Evolutionary conservation across 2,113 vertebrate genomes (phyloP).

Genomic region (Neodontobutis hainanensis): DNA sequence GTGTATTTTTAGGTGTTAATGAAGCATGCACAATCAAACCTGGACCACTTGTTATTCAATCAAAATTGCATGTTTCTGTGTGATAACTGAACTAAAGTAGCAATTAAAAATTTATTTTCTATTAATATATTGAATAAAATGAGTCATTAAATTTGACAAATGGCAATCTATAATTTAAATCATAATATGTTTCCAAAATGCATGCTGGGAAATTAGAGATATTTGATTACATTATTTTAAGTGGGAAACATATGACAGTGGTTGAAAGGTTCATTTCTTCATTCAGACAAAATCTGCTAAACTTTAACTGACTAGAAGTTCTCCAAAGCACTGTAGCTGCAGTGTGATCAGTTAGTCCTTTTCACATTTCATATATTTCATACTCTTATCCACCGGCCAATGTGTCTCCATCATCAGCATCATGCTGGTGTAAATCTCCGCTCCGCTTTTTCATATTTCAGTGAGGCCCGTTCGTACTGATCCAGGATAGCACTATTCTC

Average conservation of each 20-base stretch:
- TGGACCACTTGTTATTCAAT: conserved; percentile 37
- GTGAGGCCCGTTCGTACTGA: conserved; percentile 86
- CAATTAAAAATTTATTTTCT: conserved; percentile 33
- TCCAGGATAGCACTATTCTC: conserved; percentile 89
- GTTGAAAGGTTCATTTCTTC: conserved; percentile 45
- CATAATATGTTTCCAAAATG: conserved; percentile 70
- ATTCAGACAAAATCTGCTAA: conserved; percentile 45
- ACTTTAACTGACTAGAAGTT: conserved; percentile 38
- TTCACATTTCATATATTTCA: conserved; percentile 43
- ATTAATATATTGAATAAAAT: conserved; percentile 43
- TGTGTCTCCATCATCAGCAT: conserved; percentile 84
- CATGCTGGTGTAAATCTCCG: conserved; percentile 86
- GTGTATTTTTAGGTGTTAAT: conserved; percentile 48
- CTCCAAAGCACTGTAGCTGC: conserved; percentile 24
- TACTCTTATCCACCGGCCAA: conserved; percentile 53
- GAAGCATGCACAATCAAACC: conserved; percentile 66
- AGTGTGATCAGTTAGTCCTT: conserved; percentile 48
- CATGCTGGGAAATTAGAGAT: conserved; percentile 85
- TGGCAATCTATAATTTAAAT: conserved; percentile 83
- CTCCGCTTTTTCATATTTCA: conserved; percentile 85
- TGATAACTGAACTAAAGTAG: conserved; percentile 34
- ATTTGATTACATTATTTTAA: conserved; percentile 54
- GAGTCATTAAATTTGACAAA: conserved; percentile 79
- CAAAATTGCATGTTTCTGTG: conserved; percentile 16
- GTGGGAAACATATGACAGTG: conserved; percentile 34